These are phyloP conservation scores for Cavia aperea DNA, from an alignment of 2,113 vertebrate species.

Conservation along the genomic window DNA sequence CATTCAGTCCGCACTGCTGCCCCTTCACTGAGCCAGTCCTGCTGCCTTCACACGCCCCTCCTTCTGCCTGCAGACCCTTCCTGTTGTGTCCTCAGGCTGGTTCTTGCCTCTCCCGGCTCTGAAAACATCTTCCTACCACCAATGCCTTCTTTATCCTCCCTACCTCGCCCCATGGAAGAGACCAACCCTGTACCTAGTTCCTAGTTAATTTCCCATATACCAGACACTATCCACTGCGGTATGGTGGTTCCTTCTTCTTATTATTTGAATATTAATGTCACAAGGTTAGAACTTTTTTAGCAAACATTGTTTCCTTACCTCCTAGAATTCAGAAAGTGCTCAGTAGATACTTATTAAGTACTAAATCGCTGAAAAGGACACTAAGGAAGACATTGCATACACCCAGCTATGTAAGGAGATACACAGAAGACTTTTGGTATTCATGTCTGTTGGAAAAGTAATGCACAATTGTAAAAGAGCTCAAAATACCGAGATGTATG, in stretches of 20 bases:
- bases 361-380: background rate
- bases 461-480: background rate
- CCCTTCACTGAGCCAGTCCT: no score
- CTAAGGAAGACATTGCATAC: no score
- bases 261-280: background rate
- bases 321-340: background rate
- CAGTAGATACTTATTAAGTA: background rate
- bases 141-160: background rate
- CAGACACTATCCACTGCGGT: background rate
- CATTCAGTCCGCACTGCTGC: no score
- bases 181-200: background rate
- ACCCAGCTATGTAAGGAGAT: background rate
- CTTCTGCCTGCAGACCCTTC: no score
- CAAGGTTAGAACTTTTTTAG: background rate
- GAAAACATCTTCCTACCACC: background rate
- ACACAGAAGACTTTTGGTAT: rapidly evolving
- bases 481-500: background rate
- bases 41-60: rapidly evolving
- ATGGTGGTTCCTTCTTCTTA: background rate
- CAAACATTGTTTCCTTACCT: background rate
- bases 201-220: no score
- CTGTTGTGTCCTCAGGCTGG: rapidly evolving
- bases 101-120: background rate
- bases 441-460: background rate
- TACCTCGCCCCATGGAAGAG: rapidly evolving